Percentiles rank a stretch among this genome's conserved stretches.
Evolutionary conservation across 2,888 invertebrate genomes (phyloP).

Genomic region (Ornithoptera alexandrae): DNA sequence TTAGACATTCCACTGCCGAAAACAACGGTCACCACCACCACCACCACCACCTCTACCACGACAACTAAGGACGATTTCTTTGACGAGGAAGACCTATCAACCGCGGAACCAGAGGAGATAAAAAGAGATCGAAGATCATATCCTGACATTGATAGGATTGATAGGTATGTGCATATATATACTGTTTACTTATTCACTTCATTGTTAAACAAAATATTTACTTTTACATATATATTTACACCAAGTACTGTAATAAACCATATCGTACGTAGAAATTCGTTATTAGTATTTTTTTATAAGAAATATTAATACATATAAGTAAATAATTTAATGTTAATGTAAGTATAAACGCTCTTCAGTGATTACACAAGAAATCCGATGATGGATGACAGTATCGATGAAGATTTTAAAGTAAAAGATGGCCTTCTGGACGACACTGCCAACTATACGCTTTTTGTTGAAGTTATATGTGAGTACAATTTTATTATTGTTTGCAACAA

Average conservation of each 20-base stretch:
- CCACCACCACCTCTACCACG: conserved; percentile 28
- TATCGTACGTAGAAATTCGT: too few species aligned
- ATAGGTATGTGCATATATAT: conserved; percentile 20
- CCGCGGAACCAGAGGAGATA: conserved; percentile 37
- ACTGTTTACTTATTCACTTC: too few species aligned
- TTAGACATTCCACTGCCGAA: conserved; percentile 30
- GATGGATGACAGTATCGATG: conserved; percentile 33
- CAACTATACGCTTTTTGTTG: conserved; percentile 92
- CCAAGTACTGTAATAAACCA: too few species aligned
- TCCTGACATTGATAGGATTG: conserved; percentile 39
- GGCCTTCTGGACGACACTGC: conserved; percentile 84
- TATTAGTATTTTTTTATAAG: too few species aligned
- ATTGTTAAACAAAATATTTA: too few species aligned
- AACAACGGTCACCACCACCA: conserved; percentile 33
- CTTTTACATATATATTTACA: too few species aligned
- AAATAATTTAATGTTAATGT: too few species aligned
- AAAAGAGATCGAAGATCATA: conserved; percentile 40
- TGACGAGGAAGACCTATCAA: conserved; percentile 37
- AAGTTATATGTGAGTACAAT: conserved; percentile 85
- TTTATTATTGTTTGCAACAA: too few species aligned
- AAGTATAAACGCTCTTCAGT: not conserved
- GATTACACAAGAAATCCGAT: conserved; percentile 29
- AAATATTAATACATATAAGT: too few species aligned
- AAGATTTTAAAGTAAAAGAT: conserved; percentile 42
- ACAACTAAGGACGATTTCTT: conserved; percentile 36